Percentiles rank a stretch among this genome's conserved stretches.
phyloP scores from a whole-genome alignment of 2,888 invertebrate species.

The Pogonocherus hispidulus region DNA sequence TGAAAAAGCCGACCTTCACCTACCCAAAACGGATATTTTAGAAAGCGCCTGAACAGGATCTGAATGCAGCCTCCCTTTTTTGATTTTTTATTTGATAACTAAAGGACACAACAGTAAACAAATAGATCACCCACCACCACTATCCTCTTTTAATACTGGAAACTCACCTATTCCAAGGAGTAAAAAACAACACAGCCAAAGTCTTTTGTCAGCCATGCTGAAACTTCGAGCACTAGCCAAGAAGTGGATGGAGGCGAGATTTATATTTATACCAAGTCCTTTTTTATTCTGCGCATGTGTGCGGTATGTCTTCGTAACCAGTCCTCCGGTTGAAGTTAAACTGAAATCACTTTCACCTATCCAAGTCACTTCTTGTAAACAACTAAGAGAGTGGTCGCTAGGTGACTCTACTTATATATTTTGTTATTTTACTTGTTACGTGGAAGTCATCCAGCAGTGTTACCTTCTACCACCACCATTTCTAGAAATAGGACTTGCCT shows the following conservation, averaged over 20 bases:
- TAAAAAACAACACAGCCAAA: constrained; percentile 69
- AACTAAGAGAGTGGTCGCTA: constrained; percentile 62
- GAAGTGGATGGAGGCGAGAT: constrained; percentile 66
- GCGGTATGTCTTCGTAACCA: constrained; percentile 32
- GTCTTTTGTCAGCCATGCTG: constrained; percentile 67
- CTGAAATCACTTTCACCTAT: constrained; percentile 63
- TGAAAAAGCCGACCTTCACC: not conserved
- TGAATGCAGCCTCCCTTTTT: not conserved
- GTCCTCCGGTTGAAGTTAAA: constrained; percentile 37
- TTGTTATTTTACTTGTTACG: constrained; percentile 18
- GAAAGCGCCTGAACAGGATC: not conserved
- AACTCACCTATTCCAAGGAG: constrained; percentile 67
- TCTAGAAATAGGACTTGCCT: not conserved
- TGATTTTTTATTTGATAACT: not conserved
- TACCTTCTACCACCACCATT: constrained; percentile 3
- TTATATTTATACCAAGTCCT: constrained; percentile 68
- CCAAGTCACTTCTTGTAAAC: constrained; percentile 52
- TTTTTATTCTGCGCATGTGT: constrained; percentile 65
- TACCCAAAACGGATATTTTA: not conserved
- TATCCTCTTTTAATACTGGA: not conserved
- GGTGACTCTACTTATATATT: constrained; percentile 66
- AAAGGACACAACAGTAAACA: not conserved
- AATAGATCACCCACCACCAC: constrained; percentile 1
- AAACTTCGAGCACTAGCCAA: constrained; percentile 67
- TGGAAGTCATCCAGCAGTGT: not conserved